Conservation (phyloP, 2,797 vertebrate genomes). For the Percopsis omiscomaycus region DNA sequence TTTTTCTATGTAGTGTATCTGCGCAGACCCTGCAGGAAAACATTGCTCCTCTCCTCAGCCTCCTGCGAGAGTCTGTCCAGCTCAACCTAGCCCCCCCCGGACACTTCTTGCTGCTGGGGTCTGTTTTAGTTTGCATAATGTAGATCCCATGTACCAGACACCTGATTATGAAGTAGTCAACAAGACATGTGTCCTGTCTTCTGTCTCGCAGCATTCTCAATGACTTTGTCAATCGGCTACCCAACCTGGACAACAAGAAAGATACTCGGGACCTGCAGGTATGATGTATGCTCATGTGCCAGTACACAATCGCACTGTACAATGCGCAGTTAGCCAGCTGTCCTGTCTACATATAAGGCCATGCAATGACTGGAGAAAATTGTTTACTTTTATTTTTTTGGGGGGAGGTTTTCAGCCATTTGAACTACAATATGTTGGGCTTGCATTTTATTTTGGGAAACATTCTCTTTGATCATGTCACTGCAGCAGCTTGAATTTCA, state of each 20-base stretch:
- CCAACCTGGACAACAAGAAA: constrained; percentile 92
- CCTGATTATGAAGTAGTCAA: not conserved
- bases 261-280: constrained; percentile 95
- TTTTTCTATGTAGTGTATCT: constrained; percentile 76
- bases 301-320: not conserved
- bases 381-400: too few relatives aligned
- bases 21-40: constrained; percentile 87
- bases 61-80: constrained; percentile 91
- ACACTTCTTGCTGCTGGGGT: constrained; percentile 94
- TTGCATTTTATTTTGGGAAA: too few relatives aligned
- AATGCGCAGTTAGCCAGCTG: not conserved
- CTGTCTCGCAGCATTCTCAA: constrained; percentile 85
- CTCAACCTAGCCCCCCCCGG: constrained; percentile 92
- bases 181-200: not conserved
- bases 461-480: too few relatives aligned
- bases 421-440: too few relatives aligned
- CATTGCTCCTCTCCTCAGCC: constrained; percentile 80
- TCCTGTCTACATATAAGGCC: too few relatives aligned
- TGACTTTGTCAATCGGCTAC: constrained; percentile 90
- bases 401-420: too few relatives aligned
- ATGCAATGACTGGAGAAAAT: too few relatives aligned
- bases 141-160: not conserved
- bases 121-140: constrained; percentile 35
- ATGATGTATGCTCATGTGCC: too few relatives aligned
- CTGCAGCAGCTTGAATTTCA: too few relatives aligned